Evolutionary conservation across 1,140 invertebrate genomes (phyloP), one percentile per base, ranked within the genome.

Genomic region (Bombus huntii): DNA sequence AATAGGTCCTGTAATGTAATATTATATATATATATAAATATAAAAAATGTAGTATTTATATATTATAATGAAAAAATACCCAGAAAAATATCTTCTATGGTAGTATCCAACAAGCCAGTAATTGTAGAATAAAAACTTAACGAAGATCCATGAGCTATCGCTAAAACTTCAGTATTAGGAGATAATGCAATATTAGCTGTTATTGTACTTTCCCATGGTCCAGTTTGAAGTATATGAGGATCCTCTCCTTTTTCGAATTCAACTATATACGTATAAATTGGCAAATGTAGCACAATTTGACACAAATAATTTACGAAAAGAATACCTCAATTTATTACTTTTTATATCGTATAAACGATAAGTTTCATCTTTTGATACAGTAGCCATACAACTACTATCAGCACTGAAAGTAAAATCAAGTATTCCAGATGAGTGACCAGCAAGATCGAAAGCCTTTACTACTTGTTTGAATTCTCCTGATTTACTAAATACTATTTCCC

Each of bases 261-360:
- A 92, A 98, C 97, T 98, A 95, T 96, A 96, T 89, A 91, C 89
- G 77, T 3, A 70, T 37, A 78, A 78, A 47, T 47, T 25, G 9
- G 12, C 10, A 18, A 22, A 18, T 79, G 18, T 68, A 47, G 9
- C 15, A n/a, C 31, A n/a, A 78, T 37, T 12, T 9, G 10, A 31
- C 1, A 39, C 9, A 39, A 10, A 22, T 37, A n/a, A 28, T 44
- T 3, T 72, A 31, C 1, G 4, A 39, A 28, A 28, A 28, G 3
- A 6, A 37, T 65, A 4, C 3, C 68, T 25, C 31, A 31, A 31
- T n/a, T 42, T 70, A 53, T 80, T 95, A 98, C 97, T 96, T 93
- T 98, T 98, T 47, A 97, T 98, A 93, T 98, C 96, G 95, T 97
- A 99, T 76, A 98, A 95, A 93, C 97, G 97, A 97, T 98, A 99